Base-by-base conservation (phyloP, 2,113 vertebrate species). In the Sardina pilchardus region DNA sequence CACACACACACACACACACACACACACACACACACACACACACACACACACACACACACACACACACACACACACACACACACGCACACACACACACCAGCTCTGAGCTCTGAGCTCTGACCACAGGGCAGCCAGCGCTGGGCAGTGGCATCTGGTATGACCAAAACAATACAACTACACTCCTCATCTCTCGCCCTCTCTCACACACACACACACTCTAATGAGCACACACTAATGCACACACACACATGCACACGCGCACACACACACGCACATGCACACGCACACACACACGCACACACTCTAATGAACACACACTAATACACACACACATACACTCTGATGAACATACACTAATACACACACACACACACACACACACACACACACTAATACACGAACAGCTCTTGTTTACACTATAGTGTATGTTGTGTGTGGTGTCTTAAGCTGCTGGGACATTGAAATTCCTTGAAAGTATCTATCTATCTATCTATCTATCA, bases 41-140 rank as follows among this genome's bases (percentile, higher is more conserved):
- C n/a, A n/a, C n/a, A n/a, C n/a, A n/a, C n/a, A n/a, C n/a, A n/a
- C n/a, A n/a, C n/a, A n/a, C n/a, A n/a, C n/a, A n/a, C n/a, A n/a
- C n/a, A n/a, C n/a, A n/a, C n/a, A n/a, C n/a, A n/a, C n/a, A n/a
- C n/a, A n/a, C n/a, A n/a, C n/a, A n/a, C n/a, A n/a, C n/a, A n/a
- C n/a, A n/a, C n/a, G n/a, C n/a, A n/a, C n/a, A n/a, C n/a, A n/a
- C n/a, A n/a, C n/a, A n/a, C n/a, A n/a, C 87, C 89, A 85, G 42
- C 14, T n/a, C 71, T 3, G n/a, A 75, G 26, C 83, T 53, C 19
- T 50, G n/a, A n/a, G n/a, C n/a, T n/a, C n/a, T n/a, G n/a, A n/a
- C n/a, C n/a, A n/a, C 85, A 63, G 43, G 0, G 26, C n/a, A n/a
- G 78, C 87, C 89, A 85, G 42, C 14, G n/a, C 71, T 3, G n/a